These are phyloP conservation scores for Sweltsa coloradensis DNA, from an alignment of 1,140 invertebrate species.

Conservation along the genomic window DNA sequence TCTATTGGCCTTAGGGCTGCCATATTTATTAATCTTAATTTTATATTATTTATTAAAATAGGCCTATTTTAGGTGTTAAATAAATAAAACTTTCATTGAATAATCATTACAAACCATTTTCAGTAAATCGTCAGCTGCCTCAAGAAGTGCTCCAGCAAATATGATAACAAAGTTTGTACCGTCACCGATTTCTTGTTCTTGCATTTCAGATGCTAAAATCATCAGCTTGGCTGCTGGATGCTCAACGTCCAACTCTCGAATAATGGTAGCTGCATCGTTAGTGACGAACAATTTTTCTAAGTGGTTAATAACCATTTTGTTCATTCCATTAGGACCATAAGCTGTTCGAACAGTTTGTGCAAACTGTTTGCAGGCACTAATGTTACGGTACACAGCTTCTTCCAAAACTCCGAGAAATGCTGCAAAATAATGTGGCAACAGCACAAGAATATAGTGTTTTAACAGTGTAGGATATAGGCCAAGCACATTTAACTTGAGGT, in stretches of 20 bases:
- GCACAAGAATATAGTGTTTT: too few relatives aligned
- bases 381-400: slow-evolving; percentile 94
- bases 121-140: slow-evolving; percentile 84
- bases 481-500: too few relatives aligned
- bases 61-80: too few relatives aligned
- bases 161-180: slow-evolving; percentile 98
- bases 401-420: too few relatives aligned
- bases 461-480: too few relatives aligned
- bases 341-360: slow-evolving; percentile 83
- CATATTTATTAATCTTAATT: neutral
- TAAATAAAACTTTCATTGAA: too few relatives aligned
- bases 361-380: slow-evolving; percentile 91
- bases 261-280: slow-evolving; percentile 96
- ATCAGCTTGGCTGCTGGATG: slow-evolving; percentile 98
- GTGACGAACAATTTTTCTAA: slow-evolving; percentile 98
- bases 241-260: slow-evolving; percentile 90
- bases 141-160: slow-evolving; percentile 81
- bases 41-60: slow-evolving; percentile 1
- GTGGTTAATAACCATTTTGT: slow-evolving; percentile 99
- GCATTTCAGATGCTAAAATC: slow-evolving; percentile 94
- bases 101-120: slow-evolving; percentile 47
- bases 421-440: too few relatives aligned
- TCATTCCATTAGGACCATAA: slow-evolving; percentile 98
- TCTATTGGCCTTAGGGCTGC: too few relatives aligned
- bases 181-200: slow-evolving; percentile 96